Evolutionary conservation across 2,797 vertebrate genomes (phyloP), one percentile per base, ranked within the genome.

Genomic region (Rhabdophis nuchalis): DNA sequence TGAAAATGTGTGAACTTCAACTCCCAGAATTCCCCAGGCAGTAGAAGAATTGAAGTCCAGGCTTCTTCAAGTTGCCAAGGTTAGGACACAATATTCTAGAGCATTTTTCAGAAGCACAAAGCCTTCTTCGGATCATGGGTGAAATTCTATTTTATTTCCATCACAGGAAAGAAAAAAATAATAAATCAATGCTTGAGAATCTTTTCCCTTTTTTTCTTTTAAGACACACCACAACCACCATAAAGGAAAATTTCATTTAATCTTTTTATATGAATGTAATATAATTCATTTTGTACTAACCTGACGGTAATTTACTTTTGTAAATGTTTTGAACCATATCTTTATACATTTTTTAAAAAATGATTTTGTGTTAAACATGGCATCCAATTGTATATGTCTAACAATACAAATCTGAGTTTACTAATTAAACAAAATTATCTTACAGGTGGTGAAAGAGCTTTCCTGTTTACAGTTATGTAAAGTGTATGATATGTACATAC

Each of bases 401-500:
- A 82, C 93, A 92, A 46, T 41, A 58, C 94, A 41, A 94, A 94
- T 94, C 96, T 96, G 93, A 93, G 87, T 95, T 96, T 97, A 96
- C 93, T 94, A 96, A 85, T 96, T 96, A 94, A 96, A 96, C 96
- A 96, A 96, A 95, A 96, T 96, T 96, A 96, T 90, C 92, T 96
- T 97, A 96, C 97, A 96, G 98, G 95, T 97, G 53, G 86, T 50
- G 46, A 96, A 96, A 97, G 94, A 92, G 52, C 64, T 95, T 94
- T 14, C 91, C 92, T 95, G 95, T 96, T 96, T 91, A 93, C 97
- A 96, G 97, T 93, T 96, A 97, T 96, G 97, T 98, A 98, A 98
- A 97, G 97, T 98, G 98, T 98, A 98, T 98, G 92, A 97, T 98
- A 98, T 98, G 98, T 98, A 98, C 94, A 98, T 98, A 98, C 96